Percentiles rank a stretch among this genome's conserved stretches.
Evolutionary conservation across 2,888 invertebrate genomes (phyloP).

Genomic region (Atrina japonica): DNA sequence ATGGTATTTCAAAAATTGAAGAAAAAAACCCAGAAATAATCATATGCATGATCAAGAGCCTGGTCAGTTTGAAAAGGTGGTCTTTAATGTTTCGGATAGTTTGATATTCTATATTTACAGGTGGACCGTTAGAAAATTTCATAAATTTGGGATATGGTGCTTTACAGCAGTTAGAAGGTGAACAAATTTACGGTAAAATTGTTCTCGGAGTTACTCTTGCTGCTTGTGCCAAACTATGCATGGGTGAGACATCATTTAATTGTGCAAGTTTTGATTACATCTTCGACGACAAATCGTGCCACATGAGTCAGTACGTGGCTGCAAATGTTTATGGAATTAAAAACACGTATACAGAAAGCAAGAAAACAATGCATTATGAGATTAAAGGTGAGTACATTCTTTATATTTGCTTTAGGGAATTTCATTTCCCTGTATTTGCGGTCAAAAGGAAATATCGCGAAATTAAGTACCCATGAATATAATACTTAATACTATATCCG

Average conservation of each 20-base stretch:
- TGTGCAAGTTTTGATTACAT: constrained; percentile 77
- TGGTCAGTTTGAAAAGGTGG: too few relatives aligned
- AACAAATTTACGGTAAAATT: constrained; percentile 72
- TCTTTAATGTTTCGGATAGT: too few relatives aligned
- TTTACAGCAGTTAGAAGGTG: constrained; percentile 68
- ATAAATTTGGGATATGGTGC: constrained; percentile 76
- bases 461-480: too few relatives aligned
- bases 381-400: constrained; percentile 66
- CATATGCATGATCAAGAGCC: too few relatives aligned
- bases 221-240: constrained; percentile 76
- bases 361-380: constrained; percentile 75
- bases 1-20: too few relatives aligned
- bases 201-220: constrained; percentile 72
- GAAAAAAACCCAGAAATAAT: too few relatives aligned
- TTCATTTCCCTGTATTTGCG: neutral
- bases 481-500: too few relatives aligned
- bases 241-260: constrained; percentile 71
- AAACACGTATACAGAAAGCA: constrained; percentile 55
- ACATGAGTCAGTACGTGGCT: constrained; percentile 75
- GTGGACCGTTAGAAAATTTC: constrained; percentile 72
- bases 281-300: constrained; percentile 71
- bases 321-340: constrained; percentile 74
- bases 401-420: neutral
- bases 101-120: too few relatives aligned
- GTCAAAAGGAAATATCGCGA: neutral